phyloP scores from a whole-genome alignment of 1,140 invertebrate species.

The Drosophila kepulauana region DNA sequence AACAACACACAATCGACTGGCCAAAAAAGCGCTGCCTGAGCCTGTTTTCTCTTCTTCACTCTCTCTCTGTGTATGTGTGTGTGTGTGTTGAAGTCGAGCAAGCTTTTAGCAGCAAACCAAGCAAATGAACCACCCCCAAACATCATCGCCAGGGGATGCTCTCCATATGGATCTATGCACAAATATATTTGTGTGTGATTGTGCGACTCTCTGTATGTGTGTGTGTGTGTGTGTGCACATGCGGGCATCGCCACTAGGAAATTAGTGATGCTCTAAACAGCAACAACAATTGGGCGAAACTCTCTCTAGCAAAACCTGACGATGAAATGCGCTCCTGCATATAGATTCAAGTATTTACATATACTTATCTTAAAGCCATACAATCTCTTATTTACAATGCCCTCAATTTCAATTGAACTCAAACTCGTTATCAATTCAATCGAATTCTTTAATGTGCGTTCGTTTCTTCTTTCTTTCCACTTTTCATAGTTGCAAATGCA shows the following conservation, averaged over 20 bases:
- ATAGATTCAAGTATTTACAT: slow-evolving; percentile 13
- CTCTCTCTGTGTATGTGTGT: not conserved
- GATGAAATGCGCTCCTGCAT: not conserved
- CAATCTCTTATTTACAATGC: not conserved
- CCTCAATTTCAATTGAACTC: too few relatives aligned
- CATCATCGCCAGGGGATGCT: slow-evolving; percentile 28
- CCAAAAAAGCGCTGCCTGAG: slow-evolving; percentile 27
- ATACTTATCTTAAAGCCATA: not conserved
- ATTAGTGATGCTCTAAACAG: slow-evolving; percentile 39
- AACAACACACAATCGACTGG: slow-evolving; percentile 11
- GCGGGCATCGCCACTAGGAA: slow-evolving; percentile 24
- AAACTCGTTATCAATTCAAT: not conserved
- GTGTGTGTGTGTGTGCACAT: slow-evolving; percentile 16
- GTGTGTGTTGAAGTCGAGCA: slow-evolving; percentile 10
- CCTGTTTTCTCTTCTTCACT: not conserved
- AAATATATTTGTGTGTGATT: slow-evolving; percentile 5
- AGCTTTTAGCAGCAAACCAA: slow-evolving; percentile 1
- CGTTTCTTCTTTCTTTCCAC: too few relatives aligned
- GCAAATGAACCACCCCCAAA: slow-evolving; percentile 5
- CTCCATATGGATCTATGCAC: slow-evolving; percentile 19
- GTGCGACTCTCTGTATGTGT: not conserved
- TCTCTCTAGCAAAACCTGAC: not conserved
- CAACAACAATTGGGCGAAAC: slow-evolving; percentile 31
- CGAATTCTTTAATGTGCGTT: too few relatives aligned
- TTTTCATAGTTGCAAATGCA: too few relatives aligned